phyloP scores from a whole-genome alignment of 2,888 invertebrate species.

The Darwinula stevensoni region DNA sequence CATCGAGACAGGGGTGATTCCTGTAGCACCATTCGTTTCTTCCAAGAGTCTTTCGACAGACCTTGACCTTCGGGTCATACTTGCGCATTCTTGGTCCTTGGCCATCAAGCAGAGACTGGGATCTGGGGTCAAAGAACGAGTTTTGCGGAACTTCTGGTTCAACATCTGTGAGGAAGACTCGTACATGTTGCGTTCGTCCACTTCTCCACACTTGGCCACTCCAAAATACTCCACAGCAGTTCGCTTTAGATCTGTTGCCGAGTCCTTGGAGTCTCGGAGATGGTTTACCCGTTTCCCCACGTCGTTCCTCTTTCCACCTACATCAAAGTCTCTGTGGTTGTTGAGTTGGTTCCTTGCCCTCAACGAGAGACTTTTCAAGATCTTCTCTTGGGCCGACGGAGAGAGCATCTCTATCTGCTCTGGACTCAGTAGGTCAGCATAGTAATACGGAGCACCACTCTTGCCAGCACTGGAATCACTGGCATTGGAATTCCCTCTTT shows the following conservation, averaged over 20 bases:
- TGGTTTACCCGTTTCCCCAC: not conserved
- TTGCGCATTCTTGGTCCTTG: not conserved
- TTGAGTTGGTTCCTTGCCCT: slow-evolving; percentile 24
- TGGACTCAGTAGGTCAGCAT: slow-evolving; percentile 34
- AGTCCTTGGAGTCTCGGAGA: not conserved
- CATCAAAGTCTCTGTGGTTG: slow-evolving; percentile 26
- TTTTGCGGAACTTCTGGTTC: slow-evolving; percentile 3
- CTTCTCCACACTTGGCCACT: slow-evolving; percentile 13
- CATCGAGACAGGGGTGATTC: not conserved
- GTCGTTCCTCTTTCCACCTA: slow-evolving; percentile 21
- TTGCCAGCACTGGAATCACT: slow-evolving; percentile 4
- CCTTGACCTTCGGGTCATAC: slow-evolving; percentile 19
- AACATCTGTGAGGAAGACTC: slow-evolving; percentile 21
- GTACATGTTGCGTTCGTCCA: slow-evolving; percentile 38
- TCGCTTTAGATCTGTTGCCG: not conserved
- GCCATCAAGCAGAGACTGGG: not conserved
- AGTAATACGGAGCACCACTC: slow-evolving; percentile 42
- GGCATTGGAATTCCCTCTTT: slow-evolving; percentile 3
- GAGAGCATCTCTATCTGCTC: too few relatives aligned
- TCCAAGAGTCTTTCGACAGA: slow-evolving; percentile 28
- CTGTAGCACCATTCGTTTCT: slow-evolving; percentile 15
- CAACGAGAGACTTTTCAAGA: slow-evolving; percentile 6
- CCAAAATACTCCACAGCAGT: slow-evolving; percentile 3
- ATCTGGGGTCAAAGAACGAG: slow-evolving; percentile 3
- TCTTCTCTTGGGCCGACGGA: slow-evolving; percentile 9